Conservation (phyloP, 2,888 invertebrate genomes). For the Tetheella fluctuosa region DNA sequence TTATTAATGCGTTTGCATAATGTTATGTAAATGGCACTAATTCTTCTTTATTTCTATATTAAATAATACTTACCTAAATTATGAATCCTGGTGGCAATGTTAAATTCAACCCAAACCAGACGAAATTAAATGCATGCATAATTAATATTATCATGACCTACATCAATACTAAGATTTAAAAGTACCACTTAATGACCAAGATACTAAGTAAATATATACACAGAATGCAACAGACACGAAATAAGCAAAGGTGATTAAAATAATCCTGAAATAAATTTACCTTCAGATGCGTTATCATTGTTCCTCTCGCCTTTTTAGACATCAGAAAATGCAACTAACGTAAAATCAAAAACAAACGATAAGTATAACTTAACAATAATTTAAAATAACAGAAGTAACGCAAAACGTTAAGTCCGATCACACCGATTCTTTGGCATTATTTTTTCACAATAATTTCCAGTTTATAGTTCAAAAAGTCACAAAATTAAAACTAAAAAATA, state of each 20-base stretch:
- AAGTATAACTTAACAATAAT: constrained; percentile 47
- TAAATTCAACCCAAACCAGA: not conserved
- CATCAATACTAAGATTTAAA: constrained; percentile 6
- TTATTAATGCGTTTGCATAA: not conserved
- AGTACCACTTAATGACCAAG: not conserved
- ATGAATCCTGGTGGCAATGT: not conserved
- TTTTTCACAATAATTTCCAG: constrained; percentile 47
- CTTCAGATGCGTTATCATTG: constrained; percentile 78
- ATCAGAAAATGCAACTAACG: constrained; percentile 56
- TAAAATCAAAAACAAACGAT: constrained; percentile 38
- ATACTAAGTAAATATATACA: no score
- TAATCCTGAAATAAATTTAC: constrained; percentile 52
- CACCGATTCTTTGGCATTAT: constrained; percentile 76
- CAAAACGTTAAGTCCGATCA: constrained; percentile 72
- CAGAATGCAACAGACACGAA: not conserved
- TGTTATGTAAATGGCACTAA: not conserved
- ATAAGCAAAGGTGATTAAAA: not conserved
- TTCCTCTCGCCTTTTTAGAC: constrained; percentile 74
- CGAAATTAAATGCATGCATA: not conserved
- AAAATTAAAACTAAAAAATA: constrained; percentile 49
- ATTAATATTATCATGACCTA: not conserved
- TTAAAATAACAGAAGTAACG: constrained; percentile 51
- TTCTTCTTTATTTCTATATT: not conserved
- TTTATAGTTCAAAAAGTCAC: constrained; percentile 53
- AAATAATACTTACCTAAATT: no score